Evolutionary conservation across 2,113 vertebrate genomes (phyloP).

Genomic region (Pogonocichla stellata): DNA sequence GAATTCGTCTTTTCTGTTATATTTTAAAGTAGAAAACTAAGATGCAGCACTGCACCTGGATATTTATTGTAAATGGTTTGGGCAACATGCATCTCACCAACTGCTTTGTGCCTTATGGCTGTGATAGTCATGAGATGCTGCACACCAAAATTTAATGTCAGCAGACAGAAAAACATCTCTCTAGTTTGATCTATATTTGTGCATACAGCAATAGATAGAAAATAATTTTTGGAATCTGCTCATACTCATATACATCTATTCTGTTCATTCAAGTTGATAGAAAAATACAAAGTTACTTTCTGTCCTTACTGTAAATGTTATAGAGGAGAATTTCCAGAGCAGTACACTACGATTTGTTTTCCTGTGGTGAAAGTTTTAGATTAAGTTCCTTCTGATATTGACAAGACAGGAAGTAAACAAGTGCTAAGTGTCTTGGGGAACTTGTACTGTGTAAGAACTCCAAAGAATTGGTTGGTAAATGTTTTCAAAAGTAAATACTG

Average conservation of each 20-base stretch:
- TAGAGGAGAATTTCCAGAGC: not conserved
- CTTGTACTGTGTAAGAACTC: not conserved
- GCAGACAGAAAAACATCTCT: not conserved
- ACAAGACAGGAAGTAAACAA: not conserved
- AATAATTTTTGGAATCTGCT: not conserved
- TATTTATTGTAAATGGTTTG: not conserved
- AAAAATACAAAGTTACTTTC: not conserved
- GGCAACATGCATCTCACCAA: not conserved
- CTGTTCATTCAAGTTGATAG: not conserved
- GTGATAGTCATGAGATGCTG: not conserved
- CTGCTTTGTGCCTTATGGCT: not conserved
- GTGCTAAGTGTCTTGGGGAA: not conserved
- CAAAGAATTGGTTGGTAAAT: not conserved
- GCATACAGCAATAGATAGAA: not conserved
- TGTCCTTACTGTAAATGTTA: not conserved
- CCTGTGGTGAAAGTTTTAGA: not conserved
- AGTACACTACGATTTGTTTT: not conserved
- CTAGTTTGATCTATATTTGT: not conserved
- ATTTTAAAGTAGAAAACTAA: not conserved
- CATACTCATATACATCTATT: accelerated
- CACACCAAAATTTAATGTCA: not conserved
- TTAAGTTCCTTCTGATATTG: not conserved
- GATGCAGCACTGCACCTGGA: not conserved
- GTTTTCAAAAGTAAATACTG: not conserved
- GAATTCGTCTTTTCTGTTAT: not conserved